These are phyloP conservation scores for Microtus richardsoni DNA, from an alignment of 2,113 vertebrate species.

Conservation along the genomic window DNA sequence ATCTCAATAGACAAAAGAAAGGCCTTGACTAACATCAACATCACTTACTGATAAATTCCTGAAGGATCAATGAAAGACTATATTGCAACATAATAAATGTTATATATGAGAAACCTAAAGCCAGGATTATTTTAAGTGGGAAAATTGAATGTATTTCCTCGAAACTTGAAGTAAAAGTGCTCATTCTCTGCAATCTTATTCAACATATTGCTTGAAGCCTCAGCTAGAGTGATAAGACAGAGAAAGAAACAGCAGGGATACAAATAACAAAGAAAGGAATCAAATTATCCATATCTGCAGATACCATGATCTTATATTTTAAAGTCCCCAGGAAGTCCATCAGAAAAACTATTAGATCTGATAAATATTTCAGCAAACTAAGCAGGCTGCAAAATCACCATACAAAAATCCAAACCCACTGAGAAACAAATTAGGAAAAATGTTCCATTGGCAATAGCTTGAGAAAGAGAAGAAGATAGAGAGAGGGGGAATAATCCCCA, in stretches of 20 bases:
- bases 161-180: not conserved
- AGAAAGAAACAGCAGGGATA: not conserved
- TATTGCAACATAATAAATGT: not conserved
- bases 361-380: not conserved
- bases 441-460: too few relatives aligned
- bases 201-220: not conserved
- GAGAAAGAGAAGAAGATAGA: not conserved
- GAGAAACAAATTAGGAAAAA: not conserved
- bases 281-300: not conserved
- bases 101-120: not conserved
- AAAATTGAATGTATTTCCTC: not conserved
- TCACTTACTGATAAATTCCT: not conserved
- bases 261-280: not conserved
- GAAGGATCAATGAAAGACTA: not conserved
- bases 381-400: not conserved
- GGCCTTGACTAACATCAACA: not conserved
- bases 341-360: not conserved
- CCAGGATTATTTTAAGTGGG: not conserved
- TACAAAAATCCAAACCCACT: not conserved
- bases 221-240: not conserved
- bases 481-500: not conserved
- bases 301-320: not conserved
- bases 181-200: not conserved
- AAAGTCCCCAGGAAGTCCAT: not conserved
- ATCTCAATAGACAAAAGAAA: not conserved